These are phyloP conservation scores for Fukomys damarensis DNA, from an alignment of 2,113 vertebrate genomes.

Conservation along the genomic window DNA sequence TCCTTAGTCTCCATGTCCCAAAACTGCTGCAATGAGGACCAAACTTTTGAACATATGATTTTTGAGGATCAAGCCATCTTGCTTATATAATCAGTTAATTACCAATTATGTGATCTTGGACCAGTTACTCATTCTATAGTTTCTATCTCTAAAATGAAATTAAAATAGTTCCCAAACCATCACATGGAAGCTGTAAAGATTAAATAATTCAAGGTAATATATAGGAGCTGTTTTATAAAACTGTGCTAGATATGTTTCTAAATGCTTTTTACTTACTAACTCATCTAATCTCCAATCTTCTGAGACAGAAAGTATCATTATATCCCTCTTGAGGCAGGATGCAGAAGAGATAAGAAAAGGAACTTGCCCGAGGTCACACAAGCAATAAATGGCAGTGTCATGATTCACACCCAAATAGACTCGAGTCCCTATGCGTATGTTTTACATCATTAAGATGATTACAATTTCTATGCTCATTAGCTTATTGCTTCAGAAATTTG, in stretches of 20 bases:
- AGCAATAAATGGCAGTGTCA: not conserved
- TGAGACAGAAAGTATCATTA: not conserved
- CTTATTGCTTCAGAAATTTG: not conserved
- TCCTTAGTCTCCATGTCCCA: no score
- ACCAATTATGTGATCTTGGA: no score
- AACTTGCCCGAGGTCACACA: not conserved
- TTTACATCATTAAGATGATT: not conserved
- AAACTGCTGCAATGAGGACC: no score
- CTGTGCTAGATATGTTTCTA: not conserved
- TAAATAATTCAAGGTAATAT: not conserved
- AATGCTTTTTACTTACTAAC: not conserved
- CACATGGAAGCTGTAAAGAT: not conserved
- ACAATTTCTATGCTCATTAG: not conserved
- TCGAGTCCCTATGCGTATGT: not conserved
- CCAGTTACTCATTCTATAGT: not conserved
- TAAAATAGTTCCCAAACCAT: not conserved
- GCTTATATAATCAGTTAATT: not conserved
- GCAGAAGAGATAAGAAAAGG: not conserved
- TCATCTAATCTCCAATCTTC: not conserved
- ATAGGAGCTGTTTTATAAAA: not conserved
- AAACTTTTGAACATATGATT: not conserved
- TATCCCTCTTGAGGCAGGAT: not conserved
- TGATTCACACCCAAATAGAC: not conserved
- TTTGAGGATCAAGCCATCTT: not conserved
- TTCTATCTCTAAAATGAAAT: constrained; percentile 1